Evolutionary conservation across 2,797 vertebrate genomes (phyloP), one percentile per base, ranked within the genome.

Genomic region (Distichodus sexfasciatus): DNA sequence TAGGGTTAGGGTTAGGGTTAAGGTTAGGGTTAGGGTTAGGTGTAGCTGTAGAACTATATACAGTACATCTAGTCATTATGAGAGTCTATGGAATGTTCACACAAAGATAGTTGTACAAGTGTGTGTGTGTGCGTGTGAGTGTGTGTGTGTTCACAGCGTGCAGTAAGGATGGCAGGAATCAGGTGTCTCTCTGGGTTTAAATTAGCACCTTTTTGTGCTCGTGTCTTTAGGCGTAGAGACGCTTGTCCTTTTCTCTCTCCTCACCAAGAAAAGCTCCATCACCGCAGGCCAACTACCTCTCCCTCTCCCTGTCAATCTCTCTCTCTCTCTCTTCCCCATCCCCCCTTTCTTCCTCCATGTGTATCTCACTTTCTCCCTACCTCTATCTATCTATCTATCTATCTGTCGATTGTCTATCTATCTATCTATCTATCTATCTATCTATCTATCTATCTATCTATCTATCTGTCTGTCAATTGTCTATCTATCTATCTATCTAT

Each of bases 151-250:
- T 74, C 60, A 66, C 53, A 31, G 65, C 55, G 46, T 64, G 53
- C 28, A 65, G 15, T 64, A 7, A 60, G 40, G 51, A 66, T 54
- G 23, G 36, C 19, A 66, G 58, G 31, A 76, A 74, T 73, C 66
- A 74, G 68, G 61, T 79, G 75, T 71, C 60, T 63, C 73, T 74
- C 65, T 46, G 61, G 29, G 19, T 80, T 72, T 79, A 79, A 75
- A 77, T 80, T 77, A 76, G 50, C 74, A 79, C 75, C 66, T 73
- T 54, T 55, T 63, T 76, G 58, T 65, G 54, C 62, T 77, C 64
- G 38, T 71, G 59, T 71, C 33, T 76, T 72, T 68, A 43, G 44
- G 55, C 55, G 63, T 29, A 8, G 54, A 60, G 65, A 63, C 55
- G 65, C 60, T 12, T 72, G 66, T 72, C 43, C 62, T 71, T 72